Evolutionary conservation across 2,888 invertebrate genomes (phyloP).

Genomic region (Pogonocherus hispidulus): DNA sequence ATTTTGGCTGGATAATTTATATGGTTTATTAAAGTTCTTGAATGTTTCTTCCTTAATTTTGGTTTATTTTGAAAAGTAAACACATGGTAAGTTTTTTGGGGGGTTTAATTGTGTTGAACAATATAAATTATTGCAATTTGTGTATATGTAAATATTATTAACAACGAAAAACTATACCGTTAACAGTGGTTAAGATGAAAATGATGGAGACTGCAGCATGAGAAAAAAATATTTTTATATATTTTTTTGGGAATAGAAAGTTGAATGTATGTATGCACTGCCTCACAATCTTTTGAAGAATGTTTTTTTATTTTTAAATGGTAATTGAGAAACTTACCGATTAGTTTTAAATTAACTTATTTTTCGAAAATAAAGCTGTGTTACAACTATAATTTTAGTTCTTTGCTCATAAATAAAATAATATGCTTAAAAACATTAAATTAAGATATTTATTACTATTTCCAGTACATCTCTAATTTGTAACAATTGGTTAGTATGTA

Average conservation of each 20-base stretch:
- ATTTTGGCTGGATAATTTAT: conserved; percentile 13
- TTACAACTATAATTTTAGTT: conserved; percentile 56
- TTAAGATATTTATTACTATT: conserved; percentile 61
- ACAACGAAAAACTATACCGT: conserved; percentile 40
- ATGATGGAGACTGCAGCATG: conserved; percentile 3
- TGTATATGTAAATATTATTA: conserved; percentile 53
- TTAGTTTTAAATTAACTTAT: conserved; percentile 41
- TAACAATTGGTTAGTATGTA: conserved; percentile 54
- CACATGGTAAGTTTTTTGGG: conserved; percentile 37
- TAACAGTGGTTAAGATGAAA: conserved; percentile 10
- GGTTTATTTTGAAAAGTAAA: conserved; percentile 5
- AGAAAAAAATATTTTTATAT: conserved; percentile 15
- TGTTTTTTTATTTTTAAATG: conserved; percentile 10
- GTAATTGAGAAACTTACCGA: conserved; percentile 17
- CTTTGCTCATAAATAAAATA: conserved; percentile 58
- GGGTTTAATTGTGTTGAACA: conserved; percentile 48
- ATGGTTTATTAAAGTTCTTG: no score
- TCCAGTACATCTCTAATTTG: conserved; percentile 52
- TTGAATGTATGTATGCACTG: conserved; percentile 29
- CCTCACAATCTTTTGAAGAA: conserved; percentile 16
- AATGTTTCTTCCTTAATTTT: conserved; percentile 3
- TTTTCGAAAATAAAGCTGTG: conserved; percentile 58
- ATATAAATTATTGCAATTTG: conserved; percentile 53
- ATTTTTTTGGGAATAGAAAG: conserved; percentile 10
- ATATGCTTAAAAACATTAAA: conserved; percentile 53